Base-by-base conservation (phyloP, 2,888 invertebrate genomes). In the Agonopterix alstromeriana region DNA sequence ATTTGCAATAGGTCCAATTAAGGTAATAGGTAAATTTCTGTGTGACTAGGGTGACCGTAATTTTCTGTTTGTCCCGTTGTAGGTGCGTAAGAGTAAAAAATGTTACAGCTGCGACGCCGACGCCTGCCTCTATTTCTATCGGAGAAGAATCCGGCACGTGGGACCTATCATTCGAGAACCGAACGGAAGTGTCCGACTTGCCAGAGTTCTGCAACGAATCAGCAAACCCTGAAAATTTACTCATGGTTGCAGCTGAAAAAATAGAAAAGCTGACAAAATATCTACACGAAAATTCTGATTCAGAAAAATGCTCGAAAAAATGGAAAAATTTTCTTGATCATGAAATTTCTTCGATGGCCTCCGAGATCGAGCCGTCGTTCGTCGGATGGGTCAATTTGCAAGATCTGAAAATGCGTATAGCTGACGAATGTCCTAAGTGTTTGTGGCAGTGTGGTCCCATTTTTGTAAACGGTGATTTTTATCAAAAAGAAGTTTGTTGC, bases 231-330 rank as follows among this genome's bases (percentile, higher is more conserved):
- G 60, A 65, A 58, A 67, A 63, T 56, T 57, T 51, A 3, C 54
- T 54, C 41, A 65, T 65, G 53, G 63, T 60, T 53, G 82, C 79
- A 67, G 81, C 75, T 62, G 82, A 86, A 87, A 87, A 87, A 86
- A 86, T 86, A 35, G 86, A 74, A 87, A 87, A 85, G 75, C 79
- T 86, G 47, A 85, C 86, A 54, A 84, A 83, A 77, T 86, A 85
- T 55, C 61, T 85, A 49, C 75, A 80, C 45, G 73, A 70, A 57
- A 65, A 64, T 53, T 47, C 54, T 27, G 53, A 53, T 38, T 50
- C 56, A 17, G 66, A 73, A 72, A 67, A 62, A 53, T 40, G 44
- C 35, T 42, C 54, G 54, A 70, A 73, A 82, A 82, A 83, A 74
- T 85, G 85, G 84, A 73, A 82, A 81, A 80, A 72, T 56, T 73